Percentiles rank a stretch among this genome's conserved stretches.
phyloP scores from a whole-genome alignment of 2,888 invertebrate species.

The Corbicula japonica region DNA sequence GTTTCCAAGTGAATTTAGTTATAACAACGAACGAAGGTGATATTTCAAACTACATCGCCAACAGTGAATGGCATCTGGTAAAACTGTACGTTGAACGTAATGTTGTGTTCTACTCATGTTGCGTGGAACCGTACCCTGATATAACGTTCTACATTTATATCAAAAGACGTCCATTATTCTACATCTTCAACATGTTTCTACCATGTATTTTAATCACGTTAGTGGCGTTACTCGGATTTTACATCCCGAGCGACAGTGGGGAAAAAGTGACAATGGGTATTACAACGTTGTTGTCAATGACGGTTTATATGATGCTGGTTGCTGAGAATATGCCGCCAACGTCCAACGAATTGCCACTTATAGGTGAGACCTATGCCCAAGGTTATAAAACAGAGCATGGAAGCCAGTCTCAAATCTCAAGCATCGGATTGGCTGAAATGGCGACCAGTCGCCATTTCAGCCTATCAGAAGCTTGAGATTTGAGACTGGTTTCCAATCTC shows the following conservation, averaged over 20 bases:
- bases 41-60: constrained; percentile 95
- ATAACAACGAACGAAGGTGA: constrained; percentile 91
- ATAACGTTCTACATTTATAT: constrained; percentile 87
- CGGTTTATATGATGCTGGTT: constrained; percentile 89
- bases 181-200: constrained; percentile 88
- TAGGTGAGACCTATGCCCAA: constrained; percentile 86
- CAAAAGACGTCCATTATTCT: constrained; percentile 88
- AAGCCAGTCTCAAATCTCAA: no score
- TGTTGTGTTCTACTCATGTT: constrained; percentile 88
- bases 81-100: constrained; percentile 87
- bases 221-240: constrained; percentile 88
- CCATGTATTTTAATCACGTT: constrained; percentile 88
- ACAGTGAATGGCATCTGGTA: constrained; percentile 94
- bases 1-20: constrained; percentile 85
- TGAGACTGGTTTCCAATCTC: no score
- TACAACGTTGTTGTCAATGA: constrained; percentile 89
- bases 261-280: constrained; percentile 88
- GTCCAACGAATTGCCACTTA: constrained; percentile 88
- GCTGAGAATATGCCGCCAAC: constrained; percentile 89
- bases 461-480: no score
- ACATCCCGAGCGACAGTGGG: constrained; percentile 89
- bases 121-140: constrained; percentile 87
- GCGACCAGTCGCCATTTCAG: no score
- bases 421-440: no score
- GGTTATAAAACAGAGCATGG: no score